Conservation (phyloP, 2,888 invertebrate species). For the Chironomus riparius region DNA sequence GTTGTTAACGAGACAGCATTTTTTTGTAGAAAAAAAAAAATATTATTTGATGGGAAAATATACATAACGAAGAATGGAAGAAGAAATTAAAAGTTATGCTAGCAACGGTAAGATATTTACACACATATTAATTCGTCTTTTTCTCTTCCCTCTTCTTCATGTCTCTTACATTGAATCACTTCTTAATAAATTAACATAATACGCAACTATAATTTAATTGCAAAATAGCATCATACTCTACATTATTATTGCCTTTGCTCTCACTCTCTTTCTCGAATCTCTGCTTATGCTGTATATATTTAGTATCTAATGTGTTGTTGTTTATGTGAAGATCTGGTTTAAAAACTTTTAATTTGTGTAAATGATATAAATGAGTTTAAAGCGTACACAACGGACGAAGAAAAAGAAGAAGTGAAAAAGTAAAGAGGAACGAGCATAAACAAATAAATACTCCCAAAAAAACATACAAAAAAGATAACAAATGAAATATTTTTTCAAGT, state of each 20-base stretch:
- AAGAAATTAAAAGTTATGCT: constrained; percentile 25
- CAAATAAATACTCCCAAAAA: neutral
- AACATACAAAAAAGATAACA: neutral
- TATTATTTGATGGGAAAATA: constrained; percentile 26
- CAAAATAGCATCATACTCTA: constrained; percentile 2
- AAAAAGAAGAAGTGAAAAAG: neutral
- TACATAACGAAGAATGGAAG: constrained; percentile 20
- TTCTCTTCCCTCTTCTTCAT: neutral
- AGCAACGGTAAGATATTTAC: constrained; percentile 21
- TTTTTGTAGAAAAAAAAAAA: neutral
- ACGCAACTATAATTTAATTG: constrained; percentile 10
- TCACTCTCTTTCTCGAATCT: too few relatives aligned
- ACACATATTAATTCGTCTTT: constrained; percentile 1
- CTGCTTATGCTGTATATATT: neutral
- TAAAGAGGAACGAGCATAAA: neutral
- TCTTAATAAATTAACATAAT: neutral
- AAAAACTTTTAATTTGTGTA: too few relatives aligned
- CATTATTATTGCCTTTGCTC: neutral
- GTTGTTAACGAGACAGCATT: constrained; percentile 16
- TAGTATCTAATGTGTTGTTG: neutral
- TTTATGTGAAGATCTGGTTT: too few relatives aligned
- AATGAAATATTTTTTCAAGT: neutral
- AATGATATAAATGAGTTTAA: neutral
- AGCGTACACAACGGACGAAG: neutral
- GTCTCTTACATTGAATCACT: neutral